A percentile compares a stretch with the other conserved stretches of the same genome.
phyloP scores from a whole-genome alignment of 2,113 vertebrate species.

The Nothobranchius kuhntae region DNA sequence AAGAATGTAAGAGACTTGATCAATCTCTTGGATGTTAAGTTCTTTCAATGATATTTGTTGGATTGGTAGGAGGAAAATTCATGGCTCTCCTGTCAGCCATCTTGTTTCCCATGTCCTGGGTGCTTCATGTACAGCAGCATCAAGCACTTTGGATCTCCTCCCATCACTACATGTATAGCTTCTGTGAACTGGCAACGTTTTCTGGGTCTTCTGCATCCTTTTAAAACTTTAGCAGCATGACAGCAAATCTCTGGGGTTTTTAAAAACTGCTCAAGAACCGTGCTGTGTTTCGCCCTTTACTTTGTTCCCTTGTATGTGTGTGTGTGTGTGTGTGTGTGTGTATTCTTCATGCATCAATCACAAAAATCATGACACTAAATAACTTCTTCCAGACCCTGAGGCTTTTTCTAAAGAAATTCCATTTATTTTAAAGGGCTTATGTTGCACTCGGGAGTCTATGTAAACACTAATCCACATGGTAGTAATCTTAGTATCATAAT shows the following conservation, averaged over 20 bases:
- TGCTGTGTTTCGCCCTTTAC: constrained; percentile 3
- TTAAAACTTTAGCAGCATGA: background rate
- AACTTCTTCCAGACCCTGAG: background rate
- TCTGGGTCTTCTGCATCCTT: background rate
- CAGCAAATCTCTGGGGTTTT: constrained; percentile 1
- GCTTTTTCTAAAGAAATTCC: constrained; percentile 12
- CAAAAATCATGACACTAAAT: background rate
- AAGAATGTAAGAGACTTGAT: no score
- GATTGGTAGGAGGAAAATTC: no score
- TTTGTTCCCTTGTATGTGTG: background rate
- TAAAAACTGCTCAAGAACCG: background rate
- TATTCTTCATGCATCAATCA: background rate
- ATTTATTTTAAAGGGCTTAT: constrained; percentile 32
- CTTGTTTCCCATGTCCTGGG: background rate
- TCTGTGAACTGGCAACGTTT: background rate
- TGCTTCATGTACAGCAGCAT: background rate
- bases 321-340: background rate
- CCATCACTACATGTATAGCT: background rate
- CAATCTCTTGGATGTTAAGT: no score
- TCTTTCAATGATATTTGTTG: no score
- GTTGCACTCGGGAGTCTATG: background rate
- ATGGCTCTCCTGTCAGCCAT: no score
- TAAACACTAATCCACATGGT: constrained; percentile 2
- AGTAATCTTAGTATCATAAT: background rate
- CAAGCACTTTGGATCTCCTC: background rate